Evolutionary conservation across 2,797 vertebrate genomes (phyloP).

Genomic region (Halcyon leucocephala): DNA sequence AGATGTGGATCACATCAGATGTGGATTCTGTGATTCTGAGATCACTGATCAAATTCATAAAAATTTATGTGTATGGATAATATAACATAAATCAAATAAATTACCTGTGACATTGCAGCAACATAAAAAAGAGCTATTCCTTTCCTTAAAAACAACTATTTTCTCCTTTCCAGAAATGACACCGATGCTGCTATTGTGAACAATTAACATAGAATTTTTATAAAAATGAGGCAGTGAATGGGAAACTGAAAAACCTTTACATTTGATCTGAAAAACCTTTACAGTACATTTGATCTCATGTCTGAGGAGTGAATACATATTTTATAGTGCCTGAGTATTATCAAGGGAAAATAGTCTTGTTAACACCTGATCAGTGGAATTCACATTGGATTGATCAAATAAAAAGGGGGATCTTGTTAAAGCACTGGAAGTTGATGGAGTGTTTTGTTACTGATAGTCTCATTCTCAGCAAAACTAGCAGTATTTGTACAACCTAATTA

Average conservation of each 20-base stretch:
- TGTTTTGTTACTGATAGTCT: slow-evolving; percentile 47
- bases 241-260: background rate
- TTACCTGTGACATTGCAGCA: background rate
- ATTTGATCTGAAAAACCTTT: background rate
- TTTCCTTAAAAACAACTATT: background rate
- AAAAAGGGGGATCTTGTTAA: background rate
- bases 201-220: background rate
- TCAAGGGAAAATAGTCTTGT: slow-evolving; percentile 25
- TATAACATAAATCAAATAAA: background rate
- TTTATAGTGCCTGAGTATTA: background rate
- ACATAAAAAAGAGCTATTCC: background rate
- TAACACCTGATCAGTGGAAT: slow-evolving; percentile 38
- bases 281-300: background rate
- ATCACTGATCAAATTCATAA: background rate
- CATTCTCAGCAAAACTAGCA: background rate
- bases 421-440: background rate
- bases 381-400: slow-evolving; percentile 23
- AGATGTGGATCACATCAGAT: background rate
- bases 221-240: background rate
- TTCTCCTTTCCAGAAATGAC: background rate
- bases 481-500: slow-evolving; percentile 8
- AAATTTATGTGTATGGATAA: background rate
- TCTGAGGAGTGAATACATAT: background rate
- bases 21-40: no score
- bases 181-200: background rate